Conservation (phyloP, 2,888 invertebrate genomes). For the Epicampocera succincta region DNA sequence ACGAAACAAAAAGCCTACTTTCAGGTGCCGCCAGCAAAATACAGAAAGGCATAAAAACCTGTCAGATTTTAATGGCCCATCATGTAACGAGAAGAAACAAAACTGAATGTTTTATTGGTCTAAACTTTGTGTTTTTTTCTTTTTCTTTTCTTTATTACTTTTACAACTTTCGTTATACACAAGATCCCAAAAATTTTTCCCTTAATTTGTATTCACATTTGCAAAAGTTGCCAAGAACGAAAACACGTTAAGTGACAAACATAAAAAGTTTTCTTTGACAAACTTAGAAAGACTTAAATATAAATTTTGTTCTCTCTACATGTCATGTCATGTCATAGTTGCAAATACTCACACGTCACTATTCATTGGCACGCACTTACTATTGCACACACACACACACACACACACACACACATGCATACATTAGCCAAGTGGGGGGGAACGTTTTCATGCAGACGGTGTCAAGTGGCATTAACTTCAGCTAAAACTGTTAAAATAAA, state of each 20-base stretch:
- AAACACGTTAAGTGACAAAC: constrained; percentile 9
- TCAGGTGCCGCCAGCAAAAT: neutral
- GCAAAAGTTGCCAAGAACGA: neutral
- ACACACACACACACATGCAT: neutral
- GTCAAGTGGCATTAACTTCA: constrained; percentile 42
- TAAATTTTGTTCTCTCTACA: constrained; percentile 7
- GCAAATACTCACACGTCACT: neutral
- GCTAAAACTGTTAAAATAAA: neutral
- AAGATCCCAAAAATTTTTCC: neutral
- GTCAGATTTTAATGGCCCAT: constrained; percentile 8
- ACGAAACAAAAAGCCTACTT: constrained; percentile 26
- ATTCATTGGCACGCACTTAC: neutral
- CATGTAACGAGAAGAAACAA: neutral
- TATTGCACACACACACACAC: no score
- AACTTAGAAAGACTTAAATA: constrained; percentile 21
- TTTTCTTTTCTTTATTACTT: constrained; percentile 23
- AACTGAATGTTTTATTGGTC: neutral
- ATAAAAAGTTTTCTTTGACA: constrained; percentile 15
- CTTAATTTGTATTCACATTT: constrained; percentile 16
- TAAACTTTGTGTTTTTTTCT: constrained; percentile 6
- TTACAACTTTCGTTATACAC: neutral
- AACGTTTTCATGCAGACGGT: constrained; percentile 38
- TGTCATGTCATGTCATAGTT: constrained; percentile 14
- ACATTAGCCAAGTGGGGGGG: neutral
- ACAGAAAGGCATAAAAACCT: neutral